Percentiles rank a stretch among this genome's conserved stretches.
Evolutionary conservation across 2,888 invertebrate genomes (phyloP).

Genomic region (Amiota communis): DNA sequence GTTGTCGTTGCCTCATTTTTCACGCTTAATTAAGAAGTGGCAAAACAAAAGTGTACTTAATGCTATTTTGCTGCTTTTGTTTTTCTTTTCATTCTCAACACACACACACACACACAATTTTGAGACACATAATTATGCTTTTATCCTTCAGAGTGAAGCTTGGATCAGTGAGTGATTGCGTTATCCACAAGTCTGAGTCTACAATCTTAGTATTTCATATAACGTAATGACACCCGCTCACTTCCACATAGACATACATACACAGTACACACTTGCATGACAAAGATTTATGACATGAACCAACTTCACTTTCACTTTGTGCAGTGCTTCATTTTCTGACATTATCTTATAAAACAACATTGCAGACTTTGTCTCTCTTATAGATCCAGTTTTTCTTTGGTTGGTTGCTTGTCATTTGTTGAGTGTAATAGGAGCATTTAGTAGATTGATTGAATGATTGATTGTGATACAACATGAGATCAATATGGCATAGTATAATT

Average conservation of each 20-base stretch:
- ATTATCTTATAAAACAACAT: too few relatives aligned
- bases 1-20: conserved; percentile 24
- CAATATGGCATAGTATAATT: too few relatives aligned
- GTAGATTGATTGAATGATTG: conserved; percentile 24
- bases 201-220: neutral
- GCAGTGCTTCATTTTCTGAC: too few relatives aligned
- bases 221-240: neutral
- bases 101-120: neutral
- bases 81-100: neutral
- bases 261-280: neutral
- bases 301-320: too few relatives aligned
- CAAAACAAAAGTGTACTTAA: conserved; percentile 11
- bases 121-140: conserved; percentile 25
- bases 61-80: too few relatives aligned
- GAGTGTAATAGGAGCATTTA: conserved; percentile 19
- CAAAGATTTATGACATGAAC: conserved; percentile 15
- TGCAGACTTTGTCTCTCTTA: neutral
- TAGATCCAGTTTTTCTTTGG: neutral
- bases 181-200: too few relatives aligned
- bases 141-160: neutral
- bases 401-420: neutral
- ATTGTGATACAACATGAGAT: neutral
- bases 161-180: too few relatives aligned
- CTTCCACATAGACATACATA: neutral
- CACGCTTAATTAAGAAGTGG: conserved; percentile 30